phyloP scores from a whole-genome alignment of 1,140 invertebrate species.

The Drosophila kurseongensis region DNA sequence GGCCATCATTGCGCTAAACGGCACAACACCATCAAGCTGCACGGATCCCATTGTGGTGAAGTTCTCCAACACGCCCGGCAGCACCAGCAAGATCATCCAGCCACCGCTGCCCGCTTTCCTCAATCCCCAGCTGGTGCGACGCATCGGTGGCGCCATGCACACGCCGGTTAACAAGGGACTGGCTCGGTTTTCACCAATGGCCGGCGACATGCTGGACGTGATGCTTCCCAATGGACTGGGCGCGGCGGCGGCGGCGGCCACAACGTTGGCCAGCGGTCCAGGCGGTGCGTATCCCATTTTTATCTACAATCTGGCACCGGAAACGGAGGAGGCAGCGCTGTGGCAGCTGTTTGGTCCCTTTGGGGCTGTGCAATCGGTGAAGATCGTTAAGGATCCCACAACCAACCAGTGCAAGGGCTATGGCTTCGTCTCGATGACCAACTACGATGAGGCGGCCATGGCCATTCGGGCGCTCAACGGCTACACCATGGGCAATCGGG shows the following conservation, averaged over 20 bases:
- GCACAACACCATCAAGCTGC: conserved; percentile 86
- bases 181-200: conserved; percentile 94
- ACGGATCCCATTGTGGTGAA: conserved; percentile 87
- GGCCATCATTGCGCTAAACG: conserved; percentile 87
- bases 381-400: conserved; percentile 98
- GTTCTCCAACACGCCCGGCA: conserved; percentile 87
- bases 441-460: conserved; percentile 98
- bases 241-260: conserved; percentile 90
- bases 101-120: conserved; percentile 85
- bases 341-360: conserved; percentile 99
- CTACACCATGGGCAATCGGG: conserved; percentile 97
- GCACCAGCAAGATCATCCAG: conserved; percentile 86
- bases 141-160: conserved; percentile 91
- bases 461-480: conserved; percentile 99
- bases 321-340: conserved; percentile 98
- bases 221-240: conserved; percentile 90
- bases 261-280: conserved; percentile 84
- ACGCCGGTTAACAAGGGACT: conserved; percentile 94
- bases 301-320: conserved; percentile 98
- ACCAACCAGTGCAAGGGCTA: conserved; percentile 99
- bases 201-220: conserved; percentile 91
- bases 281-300: conserved; percentile 98
- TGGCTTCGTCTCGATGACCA: conserved; percentile 99
- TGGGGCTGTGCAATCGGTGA: conserved; percentile 99
- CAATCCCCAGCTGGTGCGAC: conserved; percentile 86